Percentiles rank a stretch among this genome's conserved stretches.
Evolutionary conservation across 2,888 invertebrate genomes (phyloP).

Genomic region (Cerastoderma edule): DNA sequence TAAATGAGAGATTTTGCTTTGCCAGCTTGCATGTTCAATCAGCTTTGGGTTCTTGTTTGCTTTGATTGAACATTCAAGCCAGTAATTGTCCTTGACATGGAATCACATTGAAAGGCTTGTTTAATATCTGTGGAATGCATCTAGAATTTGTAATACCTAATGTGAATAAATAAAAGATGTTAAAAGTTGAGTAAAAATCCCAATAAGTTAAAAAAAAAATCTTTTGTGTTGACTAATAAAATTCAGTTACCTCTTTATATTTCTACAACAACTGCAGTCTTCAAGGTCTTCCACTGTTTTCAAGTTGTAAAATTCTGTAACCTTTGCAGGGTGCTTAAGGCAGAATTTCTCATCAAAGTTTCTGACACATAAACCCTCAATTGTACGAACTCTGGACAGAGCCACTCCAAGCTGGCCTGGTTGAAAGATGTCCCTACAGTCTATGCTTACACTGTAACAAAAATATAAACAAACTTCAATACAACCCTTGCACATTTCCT

Average conservation of each 20-base stretch:
- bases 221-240: neutral
- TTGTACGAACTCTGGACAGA: conserved; percentile 29
- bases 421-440: conserved; percentile 39
- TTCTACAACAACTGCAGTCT: neutral
- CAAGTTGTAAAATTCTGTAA: neutral
- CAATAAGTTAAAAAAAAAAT: neutral
- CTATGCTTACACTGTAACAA: conserved; percentile 36
- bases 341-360: neutral
- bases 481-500: too few species aligned
- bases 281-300: neutral
- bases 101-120: too few species aligned
- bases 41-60: too few species aligned
- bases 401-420: conserved; percentile 47
- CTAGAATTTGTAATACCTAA: too few species aligned
- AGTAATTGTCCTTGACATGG: too few species aligned
- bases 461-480: too few species aligned
- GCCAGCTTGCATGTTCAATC: too few species aligned
- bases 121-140: too few species aligned
- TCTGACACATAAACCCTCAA: neutral
- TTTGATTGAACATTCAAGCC: too few species aligned
- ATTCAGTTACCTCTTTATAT: neutral
- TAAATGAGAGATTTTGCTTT: too few species aligned
- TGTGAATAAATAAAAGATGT: too few species aligned
- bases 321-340: neutral
- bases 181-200: neutral